Conservation (phyloP, 2,888 invertebrate genomes). For the Clusia tigrina region DNA sequence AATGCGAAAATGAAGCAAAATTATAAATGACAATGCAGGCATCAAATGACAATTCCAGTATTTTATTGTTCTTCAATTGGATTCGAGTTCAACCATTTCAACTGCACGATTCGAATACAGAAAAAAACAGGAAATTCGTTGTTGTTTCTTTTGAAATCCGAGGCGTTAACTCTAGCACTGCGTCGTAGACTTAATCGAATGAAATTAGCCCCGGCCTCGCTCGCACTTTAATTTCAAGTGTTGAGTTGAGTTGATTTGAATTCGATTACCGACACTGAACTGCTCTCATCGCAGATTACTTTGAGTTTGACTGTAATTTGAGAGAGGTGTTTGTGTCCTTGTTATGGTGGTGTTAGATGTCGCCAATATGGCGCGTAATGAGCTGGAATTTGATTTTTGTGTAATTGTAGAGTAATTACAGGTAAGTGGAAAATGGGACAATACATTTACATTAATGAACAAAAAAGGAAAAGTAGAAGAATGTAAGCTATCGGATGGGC, state of each 20-base stretch:
- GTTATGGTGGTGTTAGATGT: conserved; percentile 43
- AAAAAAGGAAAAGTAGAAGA: too few relatives aligned
- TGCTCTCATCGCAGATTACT: not conserved
- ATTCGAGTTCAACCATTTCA: conserved; percentile 44
- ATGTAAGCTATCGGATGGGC: too few relatives aligned
- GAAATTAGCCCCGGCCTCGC: conserved; percentile 47
- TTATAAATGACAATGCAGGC: conserved; percentile 47
- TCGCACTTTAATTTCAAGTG: conserved; percentile 28
- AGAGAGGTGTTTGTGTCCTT: conserved; percentile 42
- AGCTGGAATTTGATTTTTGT: conserved; percentile 51
- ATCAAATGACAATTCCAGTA: conserved; percentile 53
- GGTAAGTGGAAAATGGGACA: conserved; percentile 26
- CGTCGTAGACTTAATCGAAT: conserved; percentile 15
- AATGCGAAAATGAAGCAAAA: not conserved
- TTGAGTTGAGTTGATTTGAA: conserved; percentile 33
- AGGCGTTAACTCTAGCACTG: conserved; percentile 32
- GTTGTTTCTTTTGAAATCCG: conserved; percentile 41
- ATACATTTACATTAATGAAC: conserved; percentile 34
- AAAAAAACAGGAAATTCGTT: conserved; percentile 46
- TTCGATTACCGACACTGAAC: conserved; percentile 31
- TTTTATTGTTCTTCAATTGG: conserved; percentile 62
- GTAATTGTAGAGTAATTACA: conserved; percentile 20
- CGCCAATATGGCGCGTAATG: conserved; percentile 55
- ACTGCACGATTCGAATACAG: not conserved
- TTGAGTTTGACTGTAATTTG: conserved; percentile 38